Conservation (phyloP, 2,797 vertebrate genomes). For the Anguilla anguilla region DNA sequence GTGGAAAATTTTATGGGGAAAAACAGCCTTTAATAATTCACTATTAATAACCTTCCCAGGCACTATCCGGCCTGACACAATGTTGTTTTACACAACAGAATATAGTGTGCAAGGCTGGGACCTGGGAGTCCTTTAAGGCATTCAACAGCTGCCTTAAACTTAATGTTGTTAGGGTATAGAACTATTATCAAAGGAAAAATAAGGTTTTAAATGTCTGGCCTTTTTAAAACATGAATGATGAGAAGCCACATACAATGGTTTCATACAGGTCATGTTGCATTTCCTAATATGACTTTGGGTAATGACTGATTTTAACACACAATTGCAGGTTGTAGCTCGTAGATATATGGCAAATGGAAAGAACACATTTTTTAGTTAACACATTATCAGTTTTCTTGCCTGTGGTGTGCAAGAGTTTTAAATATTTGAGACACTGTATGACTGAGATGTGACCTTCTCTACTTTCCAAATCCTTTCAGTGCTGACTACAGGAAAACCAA, state of each 20-base stretch:
- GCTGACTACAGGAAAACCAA: conserved; percentile 42
- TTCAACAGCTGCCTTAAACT: background rate
- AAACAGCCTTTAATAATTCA: background rate
- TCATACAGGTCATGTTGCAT: background rate
- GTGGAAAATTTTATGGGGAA: background rate
- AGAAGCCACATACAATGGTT: background rate
- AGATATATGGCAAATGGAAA: background rate
- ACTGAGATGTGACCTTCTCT: background rate
- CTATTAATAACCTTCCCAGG: background rate
- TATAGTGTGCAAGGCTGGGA: background rate
- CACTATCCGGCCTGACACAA: background rate
- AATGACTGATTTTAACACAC: background rate
- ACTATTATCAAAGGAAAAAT: background rate
- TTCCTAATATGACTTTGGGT: background rate
- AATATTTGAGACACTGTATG: background rate
- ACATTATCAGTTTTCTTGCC: no score
- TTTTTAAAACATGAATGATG: background rate
- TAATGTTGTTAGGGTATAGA: background rate
- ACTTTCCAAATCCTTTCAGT: conserved; percentile 45
- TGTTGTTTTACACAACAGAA: background rate
- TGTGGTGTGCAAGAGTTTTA: background rate
- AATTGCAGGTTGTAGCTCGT: background rate
- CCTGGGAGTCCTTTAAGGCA: background rate
- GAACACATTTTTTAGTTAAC: background rate
- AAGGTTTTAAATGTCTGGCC: background rate